A percentile compares a stretch with the other conserved stretches of the same genome.
Conservation (phyloP, 2,888 invertebrate genomes). For the Acleris holmiana region DNA sequence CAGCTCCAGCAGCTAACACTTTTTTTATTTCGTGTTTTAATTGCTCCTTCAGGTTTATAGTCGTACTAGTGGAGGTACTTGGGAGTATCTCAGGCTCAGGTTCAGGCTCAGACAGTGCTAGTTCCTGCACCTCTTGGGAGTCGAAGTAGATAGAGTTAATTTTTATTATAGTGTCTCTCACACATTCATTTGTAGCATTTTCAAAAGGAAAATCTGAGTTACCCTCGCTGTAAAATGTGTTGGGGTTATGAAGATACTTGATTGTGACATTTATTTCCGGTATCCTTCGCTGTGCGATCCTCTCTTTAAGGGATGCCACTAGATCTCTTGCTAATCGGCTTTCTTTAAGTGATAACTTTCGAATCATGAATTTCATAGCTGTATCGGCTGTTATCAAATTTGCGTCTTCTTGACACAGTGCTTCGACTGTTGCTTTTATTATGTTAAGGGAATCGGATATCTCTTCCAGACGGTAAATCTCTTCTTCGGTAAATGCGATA, state of each 20-base stretch:
- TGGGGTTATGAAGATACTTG: too few relatives aligned
- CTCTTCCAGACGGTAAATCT: constrained; percentile 11
- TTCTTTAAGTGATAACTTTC: constrained; percentile 6
- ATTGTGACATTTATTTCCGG: background rate
- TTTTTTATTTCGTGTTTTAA: constrained; percentile 7
- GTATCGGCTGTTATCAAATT: constrained; percentile 19
- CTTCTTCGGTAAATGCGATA: constrained; percentile 22
- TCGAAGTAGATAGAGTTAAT: too few relatives aligned
- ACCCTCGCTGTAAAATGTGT: too few relatives aligned
- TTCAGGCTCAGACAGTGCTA: too few relatives aligned
- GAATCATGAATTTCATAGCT: constrained; percentile 25
- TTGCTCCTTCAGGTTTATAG: too few relatives aligned
- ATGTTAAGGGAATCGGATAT: constrained; percentile 13
- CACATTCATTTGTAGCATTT: too few relatives aligned
- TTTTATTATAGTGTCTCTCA: too few relatives aligned
- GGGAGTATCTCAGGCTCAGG: too few relatives aligned
- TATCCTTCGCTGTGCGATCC: constrained; percentile 16
- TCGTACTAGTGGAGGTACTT: too few relatives aligned
- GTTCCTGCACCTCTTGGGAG: too few relatives aligned
- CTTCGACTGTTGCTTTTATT: constrained; percentile 19
- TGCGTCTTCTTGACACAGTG: constrained; percentile 18
- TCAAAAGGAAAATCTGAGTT: too few relatives aligned
- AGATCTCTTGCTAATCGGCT: constrained; percentile 4
- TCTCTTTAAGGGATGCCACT: constrained; percentile 15
- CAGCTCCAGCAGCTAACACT: too few relatives aligned